Evolutionary conservation across 2,888 invertebrate species (phyloP).

Genomic region (Chymomyza fuscimana): DNA sequence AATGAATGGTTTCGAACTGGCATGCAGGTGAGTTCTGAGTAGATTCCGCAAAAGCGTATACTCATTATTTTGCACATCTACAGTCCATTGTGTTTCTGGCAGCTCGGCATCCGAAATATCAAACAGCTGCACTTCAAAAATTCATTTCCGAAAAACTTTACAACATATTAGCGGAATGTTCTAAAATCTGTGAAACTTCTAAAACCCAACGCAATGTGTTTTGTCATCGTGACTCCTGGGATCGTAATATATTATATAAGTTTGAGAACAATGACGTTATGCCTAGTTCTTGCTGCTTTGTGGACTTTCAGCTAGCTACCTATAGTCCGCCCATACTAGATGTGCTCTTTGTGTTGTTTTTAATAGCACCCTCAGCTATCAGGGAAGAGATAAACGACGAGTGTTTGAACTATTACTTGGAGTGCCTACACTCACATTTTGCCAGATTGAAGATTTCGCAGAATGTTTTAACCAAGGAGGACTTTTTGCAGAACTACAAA

Average conservation of each 20-base stretch:
- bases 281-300: constrained; percentile 78
- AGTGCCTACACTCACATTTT: constrained; percentile 48
- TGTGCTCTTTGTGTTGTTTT: constrained; percentile 79
- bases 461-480: constrained; percentile 64
- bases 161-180: constrained; percentile 50
- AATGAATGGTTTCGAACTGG: constrained; percentile 72
- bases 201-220: constrained; percentile 78
- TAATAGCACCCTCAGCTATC: constrained; percentile 78
- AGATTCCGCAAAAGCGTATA: neutral
- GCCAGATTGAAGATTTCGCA: neutral
- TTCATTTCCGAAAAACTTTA: constrained; percentile 64
- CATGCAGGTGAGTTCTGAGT: constrained; percentile 52
- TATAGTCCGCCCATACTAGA: constrained; percentile 82
- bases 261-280: constrained; percentile 67
- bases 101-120: constrained; percentile 64
- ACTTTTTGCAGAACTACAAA: constrained; percentile 73
- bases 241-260: constrained; percentile 72
- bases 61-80: neutral
- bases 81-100: constrained; percentile 70
- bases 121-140: constrained; percentile 47
- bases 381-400: constrained; percentile 70
- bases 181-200: constrained; percentile 67
- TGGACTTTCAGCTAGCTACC: constrained; percentile 81
- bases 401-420: constrained; percentile 79
- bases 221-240: constrained; percentile 76